Conservation (phyloP, 2,888 invertebrate genomes). For the Amphipyra tragopoginis region DNA sequence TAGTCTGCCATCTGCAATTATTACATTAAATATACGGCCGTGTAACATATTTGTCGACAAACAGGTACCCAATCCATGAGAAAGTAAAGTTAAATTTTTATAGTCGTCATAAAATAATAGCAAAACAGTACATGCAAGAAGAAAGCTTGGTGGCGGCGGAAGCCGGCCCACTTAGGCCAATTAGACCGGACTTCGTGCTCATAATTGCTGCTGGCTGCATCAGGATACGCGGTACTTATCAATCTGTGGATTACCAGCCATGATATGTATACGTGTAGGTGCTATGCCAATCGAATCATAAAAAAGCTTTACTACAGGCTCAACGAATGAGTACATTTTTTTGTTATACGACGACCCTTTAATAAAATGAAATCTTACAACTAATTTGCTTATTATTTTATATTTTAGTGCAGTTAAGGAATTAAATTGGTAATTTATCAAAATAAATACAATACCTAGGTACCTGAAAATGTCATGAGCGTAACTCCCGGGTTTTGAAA, state of each 20-base stretch:
- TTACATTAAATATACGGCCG: background rate
- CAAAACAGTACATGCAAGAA: constrained; percentile 45
- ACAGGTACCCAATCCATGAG: constrained; percentile 5
- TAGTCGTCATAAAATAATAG: constrained; percentile 45
- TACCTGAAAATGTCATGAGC: too few relatives aligned
- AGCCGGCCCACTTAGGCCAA: constrained; percentile 73
- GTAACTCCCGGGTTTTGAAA: too few relatives aligned
- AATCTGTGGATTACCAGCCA: constrained; percentile 42
- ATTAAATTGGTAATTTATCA: too few relatives aligned
- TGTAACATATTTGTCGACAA: constrained; percentile 9
- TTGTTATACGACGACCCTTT: too few relatives aligned
- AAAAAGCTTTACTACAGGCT: background rate
- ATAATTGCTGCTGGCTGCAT: constrained; percentile 51
- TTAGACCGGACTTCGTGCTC: constrained; percentile 61
- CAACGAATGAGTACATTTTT: too few relatives aligned
- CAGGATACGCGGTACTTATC: constrained; percentile 47
- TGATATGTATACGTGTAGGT: constrained; percentile 26
- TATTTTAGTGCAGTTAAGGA: too few relatives aligned
- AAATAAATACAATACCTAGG: too few relatives aligned
- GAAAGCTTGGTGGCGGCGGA: constrained; percentile 64
- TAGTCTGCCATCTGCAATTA: too few relatives aligned
- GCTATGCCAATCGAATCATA: constrained; percentile 4
- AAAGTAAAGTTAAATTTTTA: constrained; percentile 19
- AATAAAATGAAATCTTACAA: too few relatives aligned
- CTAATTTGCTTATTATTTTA: too few relatives aligned